A percentile compares a stretch with the other conserved stretches of the same genome.
These are phyloP conservation scores for Gonocerus acuteangulatus DNA, from an alignment of 2,888 invertebrate genomes.

Conservation along the genomic window DNA sequence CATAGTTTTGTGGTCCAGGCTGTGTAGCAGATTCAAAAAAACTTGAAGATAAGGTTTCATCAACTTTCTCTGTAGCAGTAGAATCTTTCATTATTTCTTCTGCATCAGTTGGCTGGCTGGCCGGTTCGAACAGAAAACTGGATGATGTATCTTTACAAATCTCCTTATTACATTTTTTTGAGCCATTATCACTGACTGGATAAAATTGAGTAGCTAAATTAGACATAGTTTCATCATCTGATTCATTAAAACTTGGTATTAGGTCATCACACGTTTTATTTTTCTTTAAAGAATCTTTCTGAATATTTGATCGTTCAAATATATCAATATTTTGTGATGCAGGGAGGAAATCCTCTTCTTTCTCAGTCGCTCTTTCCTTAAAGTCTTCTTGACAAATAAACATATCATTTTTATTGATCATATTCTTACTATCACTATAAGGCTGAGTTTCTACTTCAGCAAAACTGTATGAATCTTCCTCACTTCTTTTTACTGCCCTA, in stretches of 20 bases:
- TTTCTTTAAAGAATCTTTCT: too few relatives aligned
- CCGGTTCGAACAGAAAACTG: background rate
- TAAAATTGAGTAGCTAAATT: background rate
- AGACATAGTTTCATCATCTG: background rate
- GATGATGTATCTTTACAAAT: background rate
- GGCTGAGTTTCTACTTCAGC: too few relatives aligned
- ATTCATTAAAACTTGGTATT: background rate
- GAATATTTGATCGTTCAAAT: background rate
- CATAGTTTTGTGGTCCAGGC: too few relatives aligned
- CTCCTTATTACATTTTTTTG: too few relatives aligned
- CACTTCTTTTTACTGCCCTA: too few relatives aligned
- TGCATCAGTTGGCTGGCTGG: background rate
- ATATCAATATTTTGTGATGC: conserved; percentile 17
- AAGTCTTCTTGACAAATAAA: too few relatives aligned
- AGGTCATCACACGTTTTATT: too few relatives aligned
- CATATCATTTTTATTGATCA: too few relatives aligned
- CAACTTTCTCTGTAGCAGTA: background rate
- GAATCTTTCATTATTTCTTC: background rate
- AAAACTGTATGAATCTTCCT: too few relatives aligned
- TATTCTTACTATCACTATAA: too few relatives aligned
- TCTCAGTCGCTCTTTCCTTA: too few relatives aligned
- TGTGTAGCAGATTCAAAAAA: background rate
- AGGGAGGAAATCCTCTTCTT: conserved; percentile 11
- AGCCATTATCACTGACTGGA: background rate
- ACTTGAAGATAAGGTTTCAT: background rate